These are phyloP conservation scores for Calidris pygmaea DNA, from an alignment of 2,113 vertebrate species.

Conservation along the genomic window DNA sequence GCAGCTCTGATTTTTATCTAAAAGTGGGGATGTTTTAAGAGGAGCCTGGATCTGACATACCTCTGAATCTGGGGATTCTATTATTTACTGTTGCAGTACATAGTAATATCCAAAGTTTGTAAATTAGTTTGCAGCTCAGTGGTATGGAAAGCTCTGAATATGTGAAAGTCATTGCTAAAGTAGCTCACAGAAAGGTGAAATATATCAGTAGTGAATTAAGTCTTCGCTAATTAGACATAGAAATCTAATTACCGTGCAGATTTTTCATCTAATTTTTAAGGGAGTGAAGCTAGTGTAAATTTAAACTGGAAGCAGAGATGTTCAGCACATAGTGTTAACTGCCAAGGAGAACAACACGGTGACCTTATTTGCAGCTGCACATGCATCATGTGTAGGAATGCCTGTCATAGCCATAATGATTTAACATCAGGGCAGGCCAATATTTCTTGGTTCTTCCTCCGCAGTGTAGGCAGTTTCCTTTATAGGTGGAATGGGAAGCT, in stretches of 20 bases:
- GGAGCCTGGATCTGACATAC: not conserved
- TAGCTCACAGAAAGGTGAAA: slow-evolving; percentile 28
- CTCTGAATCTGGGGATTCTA: not conserved
- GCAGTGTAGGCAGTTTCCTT: slow-evolving; percentile 67
- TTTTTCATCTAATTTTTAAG: slow-evolving; percentile 41
- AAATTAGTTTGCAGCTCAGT: slow-evolving; percentile 21
- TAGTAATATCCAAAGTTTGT: not conserved
- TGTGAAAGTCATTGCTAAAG: slow-evolving; percentile 7
- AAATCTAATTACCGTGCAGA: slow-evolving; percentile 52
- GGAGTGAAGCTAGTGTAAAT: slow-evolving; percentile 16
- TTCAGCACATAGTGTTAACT: slow-evolving; percentile 40
- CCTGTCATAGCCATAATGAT: slow-evolving; percentile 72
- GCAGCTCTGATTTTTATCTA: not conserved
- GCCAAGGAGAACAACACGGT: slow-evolving; percentile 44
- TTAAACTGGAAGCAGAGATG: slow-evolving; percentile 18
- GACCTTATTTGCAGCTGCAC: slow-evolving; percentile 68
- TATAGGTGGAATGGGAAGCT: slow-evolving; percentile 59
- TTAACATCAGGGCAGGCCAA: slow-evolving; percentile 64
- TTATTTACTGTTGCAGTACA: not conserved
- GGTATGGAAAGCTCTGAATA: not conserved
- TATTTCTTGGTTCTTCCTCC: slow-evolving; percentile 73
- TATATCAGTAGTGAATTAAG: slow-evolving; percentile 29
- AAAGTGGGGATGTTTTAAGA: not conserved
- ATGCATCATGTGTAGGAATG: slow-evolving; percentile 69
- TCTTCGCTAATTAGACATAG: slow-evolving; percentile 25